Conservation (phyloP, 2,113 vertebrate genomes). For the Recurvirostra avosetta region DNA sequence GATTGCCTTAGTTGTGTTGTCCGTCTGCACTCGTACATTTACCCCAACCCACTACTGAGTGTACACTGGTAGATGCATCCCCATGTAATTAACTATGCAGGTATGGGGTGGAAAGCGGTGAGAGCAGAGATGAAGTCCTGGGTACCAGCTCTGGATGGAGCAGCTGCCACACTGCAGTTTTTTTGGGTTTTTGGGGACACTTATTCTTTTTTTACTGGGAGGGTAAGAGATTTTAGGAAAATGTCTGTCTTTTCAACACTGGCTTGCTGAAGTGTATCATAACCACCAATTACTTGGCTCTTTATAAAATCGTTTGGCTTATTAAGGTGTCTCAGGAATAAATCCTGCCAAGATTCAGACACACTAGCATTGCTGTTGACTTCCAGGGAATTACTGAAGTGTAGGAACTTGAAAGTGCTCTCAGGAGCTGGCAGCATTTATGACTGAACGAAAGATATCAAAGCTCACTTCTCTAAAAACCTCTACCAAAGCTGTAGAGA, state of each 20-base stretch:
- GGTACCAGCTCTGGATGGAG: neutral
- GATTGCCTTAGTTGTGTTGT: neutral
- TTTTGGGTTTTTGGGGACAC: accelerated
- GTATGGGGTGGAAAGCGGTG: neutral
- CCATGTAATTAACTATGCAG: neutral
- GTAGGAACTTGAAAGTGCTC: neutral
- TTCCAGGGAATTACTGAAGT: neutral
- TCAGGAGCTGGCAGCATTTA: neutral
- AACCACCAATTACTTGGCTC: neutral
- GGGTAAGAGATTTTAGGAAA: neutral
- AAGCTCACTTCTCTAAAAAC: neutral
- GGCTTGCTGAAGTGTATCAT: neutral
- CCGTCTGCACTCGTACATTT: accelerated
- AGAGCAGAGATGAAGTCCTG: neutral
- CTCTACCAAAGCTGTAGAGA: neutral
- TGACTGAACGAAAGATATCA: neutral
- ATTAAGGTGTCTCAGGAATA: neutral
- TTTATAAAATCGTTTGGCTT: neutral
- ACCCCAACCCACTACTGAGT: accelerated
- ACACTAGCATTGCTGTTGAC: neutral
- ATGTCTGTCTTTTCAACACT: neutral
- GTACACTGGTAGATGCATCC: neutral
- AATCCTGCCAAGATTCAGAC: neutral
- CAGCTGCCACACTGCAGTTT: neutral
- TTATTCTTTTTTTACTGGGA: neutral